Base-by-base conservation (phyloP, 2,888 invertebrate genomes). In the Sarcophaga rosellei region DNA sequence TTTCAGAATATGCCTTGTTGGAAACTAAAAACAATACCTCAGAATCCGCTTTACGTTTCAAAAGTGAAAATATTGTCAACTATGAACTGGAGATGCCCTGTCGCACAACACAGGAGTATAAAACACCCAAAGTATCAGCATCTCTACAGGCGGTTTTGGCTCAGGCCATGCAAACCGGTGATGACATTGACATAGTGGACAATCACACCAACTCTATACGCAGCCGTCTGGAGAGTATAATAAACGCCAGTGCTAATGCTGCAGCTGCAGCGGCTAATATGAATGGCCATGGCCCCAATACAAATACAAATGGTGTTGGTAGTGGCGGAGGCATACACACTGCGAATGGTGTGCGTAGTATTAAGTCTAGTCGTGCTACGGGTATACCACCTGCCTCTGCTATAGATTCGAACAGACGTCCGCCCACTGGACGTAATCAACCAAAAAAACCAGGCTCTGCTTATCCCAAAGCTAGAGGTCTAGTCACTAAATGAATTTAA, bases 1-100 rank as follows among this genome's bases (percentile, higher is more conserved):
- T 95, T 81, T 95, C 93, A 59, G 95, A 94, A 90, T 95, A 95
- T 90, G 95, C 96, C 2, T 80, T 93, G 74, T 90, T 92, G 84
- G 90, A 92, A 88, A 90, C 92, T n/a, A 93, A 93, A 84, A 90
- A 90, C 5, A 92, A 90, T 87, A 87, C 90, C 2, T 88, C 90
- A 2, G 88, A 90, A 8, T 88, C 90, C 3, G 89, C 92, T 0
- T 85, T 93, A 61, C 92, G 93, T 59, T 93, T 91, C 65, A 92
- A 92, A 87, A 93, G 91, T 86, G 93, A 93, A 83, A 93, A 93
- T 86, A 93, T 93, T 74, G 90, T 93, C 17, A 91, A 89, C 84
- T 93, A 93, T 81, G 93, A 93, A 83, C 88, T 93, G 76, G 93
- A 93, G 84, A 93, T 93, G 93, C 93, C 93, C 12, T 92, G 93